Conservation (phyloP, 2,113 vertebrate genomes). For the Sebastes schlegelii region DNA sequence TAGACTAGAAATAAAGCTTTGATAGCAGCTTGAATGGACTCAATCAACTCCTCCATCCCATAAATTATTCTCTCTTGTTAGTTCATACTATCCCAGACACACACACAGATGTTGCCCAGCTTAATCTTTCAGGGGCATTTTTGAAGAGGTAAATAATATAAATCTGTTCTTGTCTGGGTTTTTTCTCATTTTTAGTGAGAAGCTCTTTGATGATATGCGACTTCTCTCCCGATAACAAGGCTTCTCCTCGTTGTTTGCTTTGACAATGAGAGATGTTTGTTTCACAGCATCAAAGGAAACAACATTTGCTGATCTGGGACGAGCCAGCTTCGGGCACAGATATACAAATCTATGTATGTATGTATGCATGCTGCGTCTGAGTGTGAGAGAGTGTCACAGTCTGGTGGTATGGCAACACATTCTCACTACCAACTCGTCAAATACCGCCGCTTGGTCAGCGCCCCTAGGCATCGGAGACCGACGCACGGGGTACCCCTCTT, state of each 20-base stretch:
- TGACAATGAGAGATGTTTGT: conserved; percentile 18
- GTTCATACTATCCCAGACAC: neutral
- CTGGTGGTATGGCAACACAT: neutral
- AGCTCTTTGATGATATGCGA: conserved; percentile 46
- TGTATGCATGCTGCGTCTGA: neutral
- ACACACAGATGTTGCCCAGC: conserved; percentile 7
- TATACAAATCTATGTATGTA: neutral
- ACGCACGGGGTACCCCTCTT: too few relatives aligned
- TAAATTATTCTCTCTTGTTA: neutral
- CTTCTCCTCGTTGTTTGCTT: conserved; percentile 42
- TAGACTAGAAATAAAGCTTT: conserved; percentile 8
- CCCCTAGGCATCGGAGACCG: too few relatives aligned
- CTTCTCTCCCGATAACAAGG: conserved; percentile 29
- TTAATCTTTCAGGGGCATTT: conserved; percentile 32
- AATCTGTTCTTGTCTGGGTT: conserved; percentile 12
- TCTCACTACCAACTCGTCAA: too few relatives aligned
- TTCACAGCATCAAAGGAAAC: conserved; percentile 51
- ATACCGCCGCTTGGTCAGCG: too few relatives aligned
- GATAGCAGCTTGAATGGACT: conserved; percentile 7
- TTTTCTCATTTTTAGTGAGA: conserved; percentile 5
- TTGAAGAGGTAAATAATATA: conserved; percentile 39
- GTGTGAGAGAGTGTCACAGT: neutral
- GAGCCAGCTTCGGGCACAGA: neutral
- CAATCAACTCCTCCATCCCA: neutral
- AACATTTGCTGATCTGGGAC: conserved; percentile 28